Conservation (phyloP, 35 echinoderm and acorn worm species). For the Patiria miniata region DNA sequence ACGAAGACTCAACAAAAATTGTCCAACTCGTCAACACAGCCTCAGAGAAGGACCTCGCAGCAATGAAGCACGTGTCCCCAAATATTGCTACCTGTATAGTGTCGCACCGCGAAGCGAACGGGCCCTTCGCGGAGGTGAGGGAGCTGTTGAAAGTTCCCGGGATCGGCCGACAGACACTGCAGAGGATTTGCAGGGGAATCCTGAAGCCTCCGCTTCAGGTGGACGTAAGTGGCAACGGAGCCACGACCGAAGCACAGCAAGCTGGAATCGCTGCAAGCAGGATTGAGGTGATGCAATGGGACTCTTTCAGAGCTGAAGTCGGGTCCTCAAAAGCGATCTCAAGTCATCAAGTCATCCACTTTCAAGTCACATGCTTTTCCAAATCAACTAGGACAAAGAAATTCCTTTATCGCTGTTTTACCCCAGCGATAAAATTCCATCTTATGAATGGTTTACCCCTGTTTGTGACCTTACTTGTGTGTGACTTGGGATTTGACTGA, state of each 20-base stretch:
- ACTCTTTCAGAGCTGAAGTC: too few species aligned
- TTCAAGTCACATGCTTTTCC: too few species aligned
- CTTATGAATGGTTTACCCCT: too few species aligned
- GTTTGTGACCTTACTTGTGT: too few species aligned
- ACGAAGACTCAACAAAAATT: conserved; percentile 15
- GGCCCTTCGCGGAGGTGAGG: conserved; percentile 9
- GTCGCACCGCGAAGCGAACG: conserved; percentile 24
- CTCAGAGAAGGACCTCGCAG: conserved; percentile 27
- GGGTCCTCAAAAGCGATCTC: too few species aligned
- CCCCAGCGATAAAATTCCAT: too few species aligned
- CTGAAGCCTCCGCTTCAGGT: background rate
- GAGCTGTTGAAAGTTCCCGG: conserved; percentile 34
- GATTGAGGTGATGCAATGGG: conserved; percentile 29
- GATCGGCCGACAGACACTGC: background rate
- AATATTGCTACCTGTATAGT: background rate
- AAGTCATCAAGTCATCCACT: too few species aligned
- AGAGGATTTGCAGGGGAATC: conserved; percentile 9
- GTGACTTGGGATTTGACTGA: too few species aligned
- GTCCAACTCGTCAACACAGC: conserved; percentile 31
- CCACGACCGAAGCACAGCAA: background rate
- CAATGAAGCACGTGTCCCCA: conserved; percentile 2
- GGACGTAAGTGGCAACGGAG: background rate
- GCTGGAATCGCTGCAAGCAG: background rate
- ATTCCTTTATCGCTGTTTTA: too few species aligned
- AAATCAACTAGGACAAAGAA: too few species aligned